Evolutionary conservation across 2,888 invertebrate species (phyloP).

Genomic region (Antitype chi): DNA sequence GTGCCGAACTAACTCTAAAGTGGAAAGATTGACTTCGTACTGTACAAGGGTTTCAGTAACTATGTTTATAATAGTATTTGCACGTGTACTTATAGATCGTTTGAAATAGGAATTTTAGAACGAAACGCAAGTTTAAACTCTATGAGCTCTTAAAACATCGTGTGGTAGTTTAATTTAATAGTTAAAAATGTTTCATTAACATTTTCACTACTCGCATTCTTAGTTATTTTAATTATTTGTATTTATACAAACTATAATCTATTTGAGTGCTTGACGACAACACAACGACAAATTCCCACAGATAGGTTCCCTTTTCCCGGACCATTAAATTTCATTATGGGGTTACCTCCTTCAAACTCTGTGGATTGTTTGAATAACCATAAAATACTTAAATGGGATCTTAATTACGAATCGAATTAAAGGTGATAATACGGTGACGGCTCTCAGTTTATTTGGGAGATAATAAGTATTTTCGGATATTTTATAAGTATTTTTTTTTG

Average conservation of each 20-base stretch:
- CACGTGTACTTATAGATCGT: conserved; percentile 9
- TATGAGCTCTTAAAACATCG: conserved; percentile 6
- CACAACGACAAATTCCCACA: conserved; percentile 60
- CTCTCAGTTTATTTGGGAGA: conserved; percentile 1
- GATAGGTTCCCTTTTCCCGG: conserved; percentile 70
- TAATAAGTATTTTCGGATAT: too few relatives aligned
- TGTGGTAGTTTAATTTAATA: neutral
- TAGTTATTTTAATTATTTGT: conserved; percentile 13
- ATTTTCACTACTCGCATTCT: neutral
- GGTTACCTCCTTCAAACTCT: conserved; percentile 77
- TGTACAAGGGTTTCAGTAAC: conserved; percentile 26
- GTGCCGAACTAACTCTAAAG: conserved; percentile 57
- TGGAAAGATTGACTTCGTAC: conserved; percentile 61
- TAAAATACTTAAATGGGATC: conserved; percentile 79
- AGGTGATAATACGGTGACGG: conserved; percentile 27
- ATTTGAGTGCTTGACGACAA: conserved; percentile 40
- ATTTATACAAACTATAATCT: conserved; percentile 37
- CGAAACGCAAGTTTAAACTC: conserved; percentile 9
- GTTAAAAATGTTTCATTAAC: neutral
- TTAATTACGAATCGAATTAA: conserved; percentile 77
- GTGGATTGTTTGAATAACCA: conserved; percentile 78
- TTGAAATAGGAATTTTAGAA: conserved; percentile 11
- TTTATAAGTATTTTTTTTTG: neutral
- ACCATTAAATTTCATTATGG: conserved; percentile 80
- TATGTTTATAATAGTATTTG: conserved; percentile 18